phyloP scores from a whole-genome alignment of 2,888 invertebrate species.

The Drosophila kambysellisi region DNA sequence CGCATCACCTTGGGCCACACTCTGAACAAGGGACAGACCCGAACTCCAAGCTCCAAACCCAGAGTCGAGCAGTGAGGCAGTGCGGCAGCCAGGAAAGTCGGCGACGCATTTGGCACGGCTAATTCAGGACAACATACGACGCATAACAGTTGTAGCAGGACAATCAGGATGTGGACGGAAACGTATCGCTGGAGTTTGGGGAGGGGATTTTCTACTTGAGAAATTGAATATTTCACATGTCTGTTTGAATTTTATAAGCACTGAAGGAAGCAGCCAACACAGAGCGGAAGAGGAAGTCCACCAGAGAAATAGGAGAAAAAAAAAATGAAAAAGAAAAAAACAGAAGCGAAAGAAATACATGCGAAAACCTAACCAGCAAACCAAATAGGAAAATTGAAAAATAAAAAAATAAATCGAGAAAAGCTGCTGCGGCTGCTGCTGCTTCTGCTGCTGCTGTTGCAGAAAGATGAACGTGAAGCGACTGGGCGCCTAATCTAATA shows the following conservation, averaged over 20 bases:
- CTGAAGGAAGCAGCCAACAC: conserved; percentile 37
- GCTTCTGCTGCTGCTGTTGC: conserved; percentile 9
- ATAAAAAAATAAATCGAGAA: conserved; percentile 52
- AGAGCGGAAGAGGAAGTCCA: conserved; percentile 57
- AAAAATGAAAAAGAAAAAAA: conserved; percentile 3
- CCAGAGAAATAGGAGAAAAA: conserved; percentile 26
- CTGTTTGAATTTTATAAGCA: conserved; percentile 71
- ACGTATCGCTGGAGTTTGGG: neutral
- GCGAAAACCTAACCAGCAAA: conserved; percentile 54
- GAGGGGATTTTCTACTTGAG: conserved; percentile 62
- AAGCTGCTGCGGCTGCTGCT: conserved; percentile 44
- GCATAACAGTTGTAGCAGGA: conserved; percentile 44
- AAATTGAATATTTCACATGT: conserved; percentile 76
- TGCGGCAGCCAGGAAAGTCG: conserved; percentile 50
- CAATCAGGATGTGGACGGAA: conserved; percentile 22
- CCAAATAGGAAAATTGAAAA: conserved; percentile 71
- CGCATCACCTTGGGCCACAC: conserved; percentile 52
- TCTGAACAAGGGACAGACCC: conserved; percentile 1
- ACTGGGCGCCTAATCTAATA: conserved; percentile 70
- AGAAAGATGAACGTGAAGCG: conserved; percentile 41
- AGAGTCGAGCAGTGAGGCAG: conserved; percentile 10
- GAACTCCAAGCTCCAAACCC: neutral
- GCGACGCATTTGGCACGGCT: conserved; percentile 62
- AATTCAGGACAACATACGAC: conserved; percentile 61
- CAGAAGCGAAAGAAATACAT: conserved; percentile 17